Evolutionary conservation across 30 jellyfish, hydroid and myxozoan genomes (phyloP), one percentile per base, ranked within the genome.

Genomic region (Cassiopea xamachana): DNA sequence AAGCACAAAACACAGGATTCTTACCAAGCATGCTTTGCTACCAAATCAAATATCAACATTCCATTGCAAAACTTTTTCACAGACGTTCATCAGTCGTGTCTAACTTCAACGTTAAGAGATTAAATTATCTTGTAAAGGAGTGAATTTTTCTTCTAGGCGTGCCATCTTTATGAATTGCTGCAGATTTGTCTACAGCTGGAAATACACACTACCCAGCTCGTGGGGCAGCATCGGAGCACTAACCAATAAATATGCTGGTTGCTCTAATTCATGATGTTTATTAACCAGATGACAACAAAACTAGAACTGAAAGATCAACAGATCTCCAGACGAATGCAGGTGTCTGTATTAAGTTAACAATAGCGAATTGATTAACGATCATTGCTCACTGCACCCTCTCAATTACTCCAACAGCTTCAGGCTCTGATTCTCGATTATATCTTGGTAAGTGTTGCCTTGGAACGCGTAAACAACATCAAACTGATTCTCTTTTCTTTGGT

Each of bases 301-400:
- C 48, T 1, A 45, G 81, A 72, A 77, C 13, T 62, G 73, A 87
- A 80, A 88, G 95, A 89, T 88, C 95, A 88, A 80, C 46, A 51
- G 62, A 58, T 69, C 88, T 27, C 45, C 58, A 87, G 94, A 87
- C 95, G 82, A 69, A 44, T 1, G 60, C 95, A 50, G 90, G 95
- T 88, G 95, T 13, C 69, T 49, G 58, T 68, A 88, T 88, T 88
- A 18, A 79, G 39, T 14, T 13, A 50, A 64, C 82, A 76, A 88
- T 79, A 61, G 51, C 45, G 1, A 50, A 5, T 60, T 6, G 7
- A 14, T 78, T 9, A 1, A 17, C 87, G 18, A 78, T 71, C 1
- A 43, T 71, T 71, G 80, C 43, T 49, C 14, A 45, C 58, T 6
- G 17, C 73, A 27, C 5, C 50, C 73, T n/a, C n/a, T 58, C 74